Evolutionary conservation across 2,888 invertebrate genomes (phyloP), one percentile per base, ranked within the genome.

Genomic region (Anagyrus pseudococci): DNA sequence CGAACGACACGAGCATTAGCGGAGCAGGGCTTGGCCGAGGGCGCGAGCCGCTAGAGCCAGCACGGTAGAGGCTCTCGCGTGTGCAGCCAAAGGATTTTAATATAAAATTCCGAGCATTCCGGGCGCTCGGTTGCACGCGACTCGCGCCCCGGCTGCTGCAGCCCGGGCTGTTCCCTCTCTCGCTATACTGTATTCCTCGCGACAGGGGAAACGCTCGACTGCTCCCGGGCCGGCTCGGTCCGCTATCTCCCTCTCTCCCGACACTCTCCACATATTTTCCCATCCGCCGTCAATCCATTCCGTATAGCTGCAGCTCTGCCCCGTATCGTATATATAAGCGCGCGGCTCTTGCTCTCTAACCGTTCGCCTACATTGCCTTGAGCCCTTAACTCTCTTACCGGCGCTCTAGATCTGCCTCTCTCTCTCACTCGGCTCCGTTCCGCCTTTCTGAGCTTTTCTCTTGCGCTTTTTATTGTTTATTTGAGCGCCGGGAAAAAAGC

Each of bases 101-200:
- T 76, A 76, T 75, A 72, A 74, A 73, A 74, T 74, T 73, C 72
- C 75, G 55, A 63, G 71, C 71, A 68, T 70, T 69, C 72, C 69
- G 49, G 68, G 68, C 70, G 69, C 67, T 64, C 68, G 49, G 68
- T 67, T 69, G 69, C 67, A 63, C 68, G 58, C 58, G 62, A 58
- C 54, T 66, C 54, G 19, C 37, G 41, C 13, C 20, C n/a, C 13
- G 23, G 13, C 37, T n/a, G 29, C 29, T 29, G n/a, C n/a, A n/a
- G 20, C 47, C 22, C 23, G 47, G 10, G 47, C 20, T 29, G 19
- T n/a, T 8, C 40, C 41, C 10, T 26, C 15, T 55, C 26, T 26
- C 23, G 47, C 20, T n/a, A 22, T n/a, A n/a, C n/a, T 25, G 26
- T 25, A 25, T 17, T 48, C 19, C 33, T 2, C 15, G 37, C 40